Evolutionary conservation across 92 coral and sea anemone genomes (phyloP).

Genomic region (Phenganax marumi): DNA sequence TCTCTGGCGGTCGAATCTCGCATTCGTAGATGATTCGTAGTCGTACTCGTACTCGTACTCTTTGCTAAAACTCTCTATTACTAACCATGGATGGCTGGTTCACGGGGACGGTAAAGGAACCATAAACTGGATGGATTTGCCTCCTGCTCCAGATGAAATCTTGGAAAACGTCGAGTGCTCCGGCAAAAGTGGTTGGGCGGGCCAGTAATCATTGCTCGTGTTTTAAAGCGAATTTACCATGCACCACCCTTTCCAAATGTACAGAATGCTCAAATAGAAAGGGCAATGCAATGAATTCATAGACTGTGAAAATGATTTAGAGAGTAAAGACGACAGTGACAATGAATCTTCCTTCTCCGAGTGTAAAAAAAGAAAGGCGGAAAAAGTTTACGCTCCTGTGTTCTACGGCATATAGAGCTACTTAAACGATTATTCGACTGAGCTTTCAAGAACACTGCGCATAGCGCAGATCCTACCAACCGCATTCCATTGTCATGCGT

Average conservation of each 20-base stretch:
- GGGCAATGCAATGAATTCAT: background rate
- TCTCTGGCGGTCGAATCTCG: too few species aligned
- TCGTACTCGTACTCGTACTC: too few species aligned
- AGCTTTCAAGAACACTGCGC: background rate
- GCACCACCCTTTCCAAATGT: conserved; percentile 14
- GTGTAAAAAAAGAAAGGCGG: background rate
- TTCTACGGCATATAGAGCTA: background rate
- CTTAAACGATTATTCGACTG: background rate
- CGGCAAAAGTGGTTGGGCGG: background rate
- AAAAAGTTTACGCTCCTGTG: background rate
- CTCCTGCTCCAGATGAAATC: too few species aligned
- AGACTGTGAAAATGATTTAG: too few species aligned
- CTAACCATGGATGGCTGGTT: conserved; percentile 31
- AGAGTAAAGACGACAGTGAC: background rate
- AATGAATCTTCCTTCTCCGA: background rate
- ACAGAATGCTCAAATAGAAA: too few species aligned
- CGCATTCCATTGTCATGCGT: too few species aligned
- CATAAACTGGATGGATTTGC: too few species aligned
- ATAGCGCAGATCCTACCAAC: background rate
- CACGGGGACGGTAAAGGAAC: background rate
- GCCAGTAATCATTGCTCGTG: background rate
- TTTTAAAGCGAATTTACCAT: conserved; percentile 1
- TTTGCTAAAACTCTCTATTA: too few species aligned
- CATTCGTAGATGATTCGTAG: too few species aligned
- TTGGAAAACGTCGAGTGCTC: background rate